Evolutionary conservation across 2,888 invertebrate genomes (phyloP).

Genomic region (Sinopyrophorus schimmeli): DNA sequence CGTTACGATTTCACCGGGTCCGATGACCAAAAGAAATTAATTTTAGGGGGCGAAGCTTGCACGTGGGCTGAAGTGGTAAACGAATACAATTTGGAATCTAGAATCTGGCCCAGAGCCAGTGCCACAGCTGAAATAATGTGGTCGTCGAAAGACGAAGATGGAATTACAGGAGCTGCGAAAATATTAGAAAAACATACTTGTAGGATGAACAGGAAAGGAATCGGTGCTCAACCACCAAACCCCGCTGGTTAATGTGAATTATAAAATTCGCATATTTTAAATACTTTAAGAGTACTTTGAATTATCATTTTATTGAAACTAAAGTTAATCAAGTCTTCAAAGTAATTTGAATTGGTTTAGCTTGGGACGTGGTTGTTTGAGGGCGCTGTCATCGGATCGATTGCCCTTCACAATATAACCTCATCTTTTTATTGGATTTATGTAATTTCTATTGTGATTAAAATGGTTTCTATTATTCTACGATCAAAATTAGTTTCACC

Average conservation of each 20-base stretch:
- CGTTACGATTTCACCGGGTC: constrained; percentile 60
- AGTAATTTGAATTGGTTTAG: no score
- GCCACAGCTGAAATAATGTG: constrained; percentile 87
- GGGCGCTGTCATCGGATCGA: no score
- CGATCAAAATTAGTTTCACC: no score
- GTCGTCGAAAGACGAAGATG: constrained; percentile 56
- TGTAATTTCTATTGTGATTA: no score
- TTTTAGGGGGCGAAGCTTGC: constrained; percentile 89
- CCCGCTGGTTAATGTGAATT: constrained; percentile 68
- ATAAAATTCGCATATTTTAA: no score
- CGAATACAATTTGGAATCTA: constrained; percentile 60
- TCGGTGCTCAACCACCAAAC: constrained; percentile 69
- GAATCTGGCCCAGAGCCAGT: constrained; percentile 84
- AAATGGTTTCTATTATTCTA: no score
- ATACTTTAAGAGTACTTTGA: no score
- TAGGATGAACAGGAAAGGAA: constrained; percentile 69
- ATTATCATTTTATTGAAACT: no score
- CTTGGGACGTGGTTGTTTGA: no score
- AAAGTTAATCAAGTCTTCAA: no score
- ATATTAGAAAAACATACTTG: constrained; percentile 75
- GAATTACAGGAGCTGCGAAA: constrained; percentile 56
- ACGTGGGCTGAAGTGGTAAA: constrained; percentile 93
- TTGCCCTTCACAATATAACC: no score
- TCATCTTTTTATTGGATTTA: no score
- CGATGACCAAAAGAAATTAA: constrained; percentile 61